Percentiles rank a stretch among this genome's conserved stretches.
Conservation (phyloP, 1,140 invertebrate genomes). For the Dolichoris vasculosae region DNA sequence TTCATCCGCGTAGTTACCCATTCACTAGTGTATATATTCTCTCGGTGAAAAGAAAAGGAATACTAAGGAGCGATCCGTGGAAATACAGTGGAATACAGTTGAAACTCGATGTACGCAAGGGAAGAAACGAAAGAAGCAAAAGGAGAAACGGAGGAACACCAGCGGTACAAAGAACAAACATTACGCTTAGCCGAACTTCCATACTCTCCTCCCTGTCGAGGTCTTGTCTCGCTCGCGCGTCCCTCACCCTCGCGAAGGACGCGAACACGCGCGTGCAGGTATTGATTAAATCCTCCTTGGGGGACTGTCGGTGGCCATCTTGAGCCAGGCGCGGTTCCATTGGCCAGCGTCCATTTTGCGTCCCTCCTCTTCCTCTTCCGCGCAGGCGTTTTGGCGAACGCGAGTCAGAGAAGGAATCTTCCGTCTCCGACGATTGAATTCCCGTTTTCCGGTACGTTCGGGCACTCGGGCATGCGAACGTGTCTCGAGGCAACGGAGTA, state of each 20-base stretch:
- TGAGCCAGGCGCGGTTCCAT: conserved; percentile 65
- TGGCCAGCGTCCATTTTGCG: conserved; percentile 73
- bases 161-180: conserved; percentile 31
- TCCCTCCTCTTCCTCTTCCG: conserved; percentile 51
- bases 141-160: background rate
- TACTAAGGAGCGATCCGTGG: background rate
- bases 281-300: conserved; percentile 73
- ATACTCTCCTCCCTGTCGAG: conserved; percentile 47
- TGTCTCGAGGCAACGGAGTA: background rate
- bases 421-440: conserved; percentile 62
- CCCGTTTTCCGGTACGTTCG: conserved; percentile 44
- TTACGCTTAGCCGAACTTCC: conserved; percentile 36
- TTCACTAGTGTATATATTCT: conserved; percentile 2
- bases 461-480: background rate
- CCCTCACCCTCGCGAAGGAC: conserved; percentile 60
- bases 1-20: background rate
- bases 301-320: conserved; percentile 65
- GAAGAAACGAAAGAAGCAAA: background rate
- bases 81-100: background rate
- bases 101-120: background rate
- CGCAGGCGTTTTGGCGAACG: conserved; percentile 29
- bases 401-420: conserved; percentile 59
- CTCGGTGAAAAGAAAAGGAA: background rate
- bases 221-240: conserved; percentile 22
- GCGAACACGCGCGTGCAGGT: conserved; percentile 55